phyloP scores from a whole-genome alignment of 2,113 vertebrate genomes.

The Edolisoma coerulescens region DNA sequence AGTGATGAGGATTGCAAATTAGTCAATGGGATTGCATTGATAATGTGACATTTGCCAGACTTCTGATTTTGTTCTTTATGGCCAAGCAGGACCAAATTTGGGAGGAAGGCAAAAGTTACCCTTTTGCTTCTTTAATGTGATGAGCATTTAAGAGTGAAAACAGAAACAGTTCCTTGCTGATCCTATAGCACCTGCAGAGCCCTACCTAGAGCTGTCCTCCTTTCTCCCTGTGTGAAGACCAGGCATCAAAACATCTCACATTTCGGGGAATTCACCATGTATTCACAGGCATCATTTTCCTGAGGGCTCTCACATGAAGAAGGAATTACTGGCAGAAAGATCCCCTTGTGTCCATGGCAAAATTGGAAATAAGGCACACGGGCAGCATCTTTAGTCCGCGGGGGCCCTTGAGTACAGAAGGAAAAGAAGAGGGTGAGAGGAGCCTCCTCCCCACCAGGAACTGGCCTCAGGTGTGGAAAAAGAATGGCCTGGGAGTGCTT shows the following conservation, averaged over 20 bases:
- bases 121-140: not conserved
- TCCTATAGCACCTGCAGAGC: not conserved
- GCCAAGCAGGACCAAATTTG: not conserved
- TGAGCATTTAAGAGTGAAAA: not conserved
- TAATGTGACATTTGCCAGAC: not conserved
- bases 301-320: not conserved
- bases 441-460: not conserved
- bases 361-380: not conserved
- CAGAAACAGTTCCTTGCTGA: not conserved
- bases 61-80: not conserved
- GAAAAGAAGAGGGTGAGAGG: fast-evolving
- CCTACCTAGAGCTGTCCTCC: not conserved
- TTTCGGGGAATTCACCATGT: not conserved
- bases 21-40: not conserved
- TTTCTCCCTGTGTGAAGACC: not conserved
- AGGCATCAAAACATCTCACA: fast-evolving
- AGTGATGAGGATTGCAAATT: not conserved
- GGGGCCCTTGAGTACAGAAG: not conserved
- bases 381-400: not conserved
- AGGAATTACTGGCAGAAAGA: not conserved
- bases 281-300: not conserved
- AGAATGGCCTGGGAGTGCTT: not conserved
- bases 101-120: not conserved
- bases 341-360: not conserved
- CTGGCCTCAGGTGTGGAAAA: not conserved